Conservation (phyloP, 2,797 vertebrate species). For the Champsocephalus esox region DNA sequence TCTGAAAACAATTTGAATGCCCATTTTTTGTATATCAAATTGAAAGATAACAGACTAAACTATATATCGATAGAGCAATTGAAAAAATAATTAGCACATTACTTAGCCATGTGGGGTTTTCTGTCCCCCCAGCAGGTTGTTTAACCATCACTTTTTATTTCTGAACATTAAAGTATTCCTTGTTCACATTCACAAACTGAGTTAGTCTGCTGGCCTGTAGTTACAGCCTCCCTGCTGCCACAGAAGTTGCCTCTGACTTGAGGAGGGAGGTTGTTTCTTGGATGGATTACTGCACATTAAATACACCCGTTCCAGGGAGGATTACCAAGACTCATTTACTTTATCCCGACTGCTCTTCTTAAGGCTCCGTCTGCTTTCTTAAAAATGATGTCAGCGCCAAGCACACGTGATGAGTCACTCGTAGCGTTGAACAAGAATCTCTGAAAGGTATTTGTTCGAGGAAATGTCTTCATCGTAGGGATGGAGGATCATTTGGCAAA, state of each 20-base stretch:
- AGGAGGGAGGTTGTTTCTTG: conserved; percentile 42
- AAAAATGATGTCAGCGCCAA: conserved; percentile 43
- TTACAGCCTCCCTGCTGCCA: conserved; percentile 34
- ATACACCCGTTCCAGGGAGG: conserved; percentile 59
- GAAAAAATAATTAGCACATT: neutral
- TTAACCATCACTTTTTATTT: neutral
- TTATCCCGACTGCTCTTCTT: conserved; percentile 64
- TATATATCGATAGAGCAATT: neutral
- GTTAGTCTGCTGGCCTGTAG: conserved; percentile 48
- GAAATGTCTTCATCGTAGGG: neutral
- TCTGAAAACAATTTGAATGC: neutral
- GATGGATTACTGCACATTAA: conserved; percentile 75
- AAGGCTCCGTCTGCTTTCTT: conserved; percentile 49
- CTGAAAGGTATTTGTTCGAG: conserved; percentile 2
- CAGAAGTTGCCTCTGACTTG: conserved; percentile 35
- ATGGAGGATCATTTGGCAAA: conserved; percentile 6
- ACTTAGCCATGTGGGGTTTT: neutral
- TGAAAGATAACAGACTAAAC: neutral
- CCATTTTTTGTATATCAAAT: neutral
- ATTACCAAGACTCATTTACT: conserved; percentile 76
- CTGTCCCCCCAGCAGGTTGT: neutral
- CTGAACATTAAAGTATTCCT: neutral
- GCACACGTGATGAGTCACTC: conserved; percentile 38
- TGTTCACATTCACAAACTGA: neutral
- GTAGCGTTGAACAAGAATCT: conserved; percentile 7